Evolutionary conservation across 1,140 invertebrate genomes (phyloP), one percentile per base, ranked within the genome.

Genomic region (Drosophila ohnishii): DNA sequence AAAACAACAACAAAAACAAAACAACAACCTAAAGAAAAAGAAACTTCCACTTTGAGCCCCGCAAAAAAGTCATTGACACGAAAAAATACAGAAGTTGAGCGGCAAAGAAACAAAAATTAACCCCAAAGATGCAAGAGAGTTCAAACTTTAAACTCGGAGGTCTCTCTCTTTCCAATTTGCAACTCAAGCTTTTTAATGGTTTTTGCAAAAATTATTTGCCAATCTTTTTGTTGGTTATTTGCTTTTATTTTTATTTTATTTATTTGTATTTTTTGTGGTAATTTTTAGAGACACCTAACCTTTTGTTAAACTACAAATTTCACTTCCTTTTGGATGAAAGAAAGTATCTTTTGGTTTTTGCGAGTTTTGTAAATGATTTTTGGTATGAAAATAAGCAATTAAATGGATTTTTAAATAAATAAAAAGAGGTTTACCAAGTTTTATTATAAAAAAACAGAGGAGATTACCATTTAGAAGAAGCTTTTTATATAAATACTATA

Each of bases 11-110:
- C 30, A 51, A 11, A 48, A 59, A 50, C 30, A 44, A 34, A 42
- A 65, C 32, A 81, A 35, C 50, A 55, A 55, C 8, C 34, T 37
- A 39, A 55, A 55, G 37, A 44, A 82, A 82, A 84, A 84, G 80
- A 84, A 84, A 84, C 81, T 80, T 77, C 66, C 75, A 84, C 66
- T 64, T 59, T 44, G 56, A 79, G 63, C 70, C 72, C 76, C 77
- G 55, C 66, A 77, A 81, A 64, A 64, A 79, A 83, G 80, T 83
- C 80, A 83, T 83, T 83, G 80, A 83, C 80, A 84, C 67, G 57
- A 79, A 83, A 83, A 81, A 55, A 60, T 59, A 34, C 61, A 71
- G 34, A 61, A 61, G 63, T 65, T 61, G 16, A 51, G 45, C 42
- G 13, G 57, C 51, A 14, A 62, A 66, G 58, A 47, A 58, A 50